Percentiles rank a stretch among this genome's conserved stretches.
Conservation (phyloP, 1,140 invertebrate species). For the Ylistrum balloti region DNA sequence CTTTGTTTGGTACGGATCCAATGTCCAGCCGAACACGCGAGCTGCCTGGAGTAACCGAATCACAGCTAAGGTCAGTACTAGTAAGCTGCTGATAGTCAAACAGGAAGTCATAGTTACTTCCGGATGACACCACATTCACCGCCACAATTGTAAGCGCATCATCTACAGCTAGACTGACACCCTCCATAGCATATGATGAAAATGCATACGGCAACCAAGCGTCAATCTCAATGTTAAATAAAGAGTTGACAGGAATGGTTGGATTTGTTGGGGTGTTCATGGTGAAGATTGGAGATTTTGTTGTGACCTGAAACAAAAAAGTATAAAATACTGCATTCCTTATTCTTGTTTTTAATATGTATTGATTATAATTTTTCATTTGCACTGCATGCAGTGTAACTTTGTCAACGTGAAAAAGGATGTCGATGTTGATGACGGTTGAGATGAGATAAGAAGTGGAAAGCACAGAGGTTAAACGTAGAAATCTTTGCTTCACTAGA, state of each 20-base stretch:
- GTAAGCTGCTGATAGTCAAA: conserved; percentile 41
- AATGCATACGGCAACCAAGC: conserved; percentile 53
- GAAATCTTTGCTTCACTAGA: too few relatives aligned
- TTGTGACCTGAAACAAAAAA: conserved; percentile 38
- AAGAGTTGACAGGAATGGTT: not conserved
- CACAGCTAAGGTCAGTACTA: conserved; percentile 30
- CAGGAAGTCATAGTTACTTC: conserved; percentile 39
- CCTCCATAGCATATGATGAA: conserved; percentile 50
- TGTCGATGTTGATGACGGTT: too few relatives aligned
- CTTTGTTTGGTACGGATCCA: conserved; percentile 53
- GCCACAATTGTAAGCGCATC: conserved; percentile 24
- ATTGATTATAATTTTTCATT: too few relatives aligned
- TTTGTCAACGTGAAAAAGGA: too few relatives aligned
- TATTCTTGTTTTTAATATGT: too few relatives aligned
- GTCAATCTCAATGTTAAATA: conserved; percentile 22
- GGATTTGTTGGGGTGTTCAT: not conserved
- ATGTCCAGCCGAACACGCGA: conserved; percentile 50
- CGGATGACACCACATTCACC: not conserved
- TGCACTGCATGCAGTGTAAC: too few relatives aligned
- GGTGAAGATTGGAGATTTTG: conserved; percentile 40
- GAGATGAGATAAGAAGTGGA: too few relatives aligned
- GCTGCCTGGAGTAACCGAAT: conserved; percentile 21
- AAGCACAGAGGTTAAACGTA: too few relatives aligned
- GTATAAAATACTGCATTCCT: not conserved
- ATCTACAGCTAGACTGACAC: conserved; percentile 46